Base-by-base conservation (phyloP, 1,140 invertebrate species). In the Subanguina moxae region DNA sequence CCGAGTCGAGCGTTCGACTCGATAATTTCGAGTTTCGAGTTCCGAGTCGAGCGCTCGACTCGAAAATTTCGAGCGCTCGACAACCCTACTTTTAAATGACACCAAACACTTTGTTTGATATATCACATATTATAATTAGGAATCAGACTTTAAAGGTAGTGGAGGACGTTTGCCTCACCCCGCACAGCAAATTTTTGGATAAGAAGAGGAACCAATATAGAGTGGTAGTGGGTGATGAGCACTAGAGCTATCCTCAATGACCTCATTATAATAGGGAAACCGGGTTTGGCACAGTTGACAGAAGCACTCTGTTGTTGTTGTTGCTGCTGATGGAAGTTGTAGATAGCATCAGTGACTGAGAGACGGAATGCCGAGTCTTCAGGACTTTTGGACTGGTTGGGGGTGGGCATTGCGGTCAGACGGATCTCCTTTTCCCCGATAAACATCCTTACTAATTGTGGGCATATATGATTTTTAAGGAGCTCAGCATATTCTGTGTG, bases 241-340 rank as follows among this genome's bases (percentile, higher is more conserved):
- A 95, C 89, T 8, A 91, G 90, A 21, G 97, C 93, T 71, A 97
- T 90, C 67, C 94, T 84, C 21, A 97, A 86, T 13, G 97, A 86
- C 56, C 94, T 87, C 89, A 97, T 93, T 74, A 93, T 94, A 75
- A 97, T 93, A 15, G 93, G 92, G 86, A 95, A 97, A 84, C 92
- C 93, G 9, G 94, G 93, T 76, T 93, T 92, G 82, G 32, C 3
- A 48, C 23, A 21, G 17, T 56, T 28, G 3, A 13, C 27, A 25
- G 58, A 25, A 61, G 28, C 58, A 61, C 28, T 43, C n/a, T 30
- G 58, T 56, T 38, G 32, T 38, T 38, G 32, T 11, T 38, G 32
- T 38, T 38, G 32, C 96, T n/a, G n/a, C 93, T 62, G 88, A 85
- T 30, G 89, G 85, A 13, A 87, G 87, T 3, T 88, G 87, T 80